Evolutionary conservation across 2,797 vertebrate genomes (phyloP).

Genomic region (Hippopotamyrus pictus): DNA sequence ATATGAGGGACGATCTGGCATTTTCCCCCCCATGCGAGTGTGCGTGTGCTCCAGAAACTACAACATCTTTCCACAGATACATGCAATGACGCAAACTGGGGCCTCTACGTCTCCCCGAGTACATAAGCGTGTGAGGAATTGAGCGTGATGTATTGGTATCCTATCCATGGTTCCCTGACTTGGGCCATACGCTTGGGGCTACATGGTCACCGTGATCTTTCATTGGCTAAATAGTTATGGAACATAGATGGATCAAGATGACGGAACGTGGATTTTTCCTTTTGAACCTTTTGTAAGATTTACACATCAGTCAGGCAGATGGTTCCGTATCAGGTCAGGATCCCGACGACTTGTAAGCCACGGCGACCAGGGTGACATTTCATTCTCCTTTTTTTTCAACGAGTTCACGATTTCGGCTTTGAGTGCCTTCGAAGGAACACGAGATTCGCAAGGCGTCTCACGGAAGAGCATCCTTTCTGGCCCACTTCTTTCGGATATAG

Average conservation of each 20-base stretch:
- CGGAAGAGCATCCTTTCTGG: background rate
- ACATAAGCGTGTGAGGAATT: background rate
- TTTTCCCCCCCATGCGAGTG: background rate
- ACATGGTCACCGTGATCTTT: background rate
- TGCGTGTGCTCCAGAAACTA: background rate
- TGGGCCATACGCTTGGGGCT: background rate
- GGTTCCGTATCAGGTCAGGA: background rate
- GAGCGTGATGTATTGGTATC: background rate
- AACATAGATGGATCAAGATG: background rate
- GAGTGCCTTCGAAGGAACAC: background rate
- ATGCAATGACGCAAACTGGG: background rate
- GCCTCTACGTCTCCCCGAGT: background rate
- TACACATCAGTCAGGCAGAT: background rate
- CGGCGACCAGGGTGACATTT: background rate
- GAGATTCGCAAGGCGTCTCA: background rate
- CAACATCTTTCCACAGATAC: background rate
- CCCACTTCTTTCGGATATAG: background rate
- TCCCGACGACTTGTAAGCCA: background rate
- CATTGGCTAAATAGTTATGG: background rate
- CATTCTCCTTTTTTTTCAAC: background rate
- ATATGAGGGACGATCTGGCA: background rate
- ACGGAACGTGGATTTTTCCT: background rate
- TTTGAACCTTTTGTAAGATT: background rate
- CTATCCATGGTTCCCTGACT: background rate
- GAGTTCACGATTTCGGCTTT: background rate